Evolutionary conservation across 2,113 vertebrate genomes (phyloP).

Genomic region (Salvelinus fontinalis): DNA sequence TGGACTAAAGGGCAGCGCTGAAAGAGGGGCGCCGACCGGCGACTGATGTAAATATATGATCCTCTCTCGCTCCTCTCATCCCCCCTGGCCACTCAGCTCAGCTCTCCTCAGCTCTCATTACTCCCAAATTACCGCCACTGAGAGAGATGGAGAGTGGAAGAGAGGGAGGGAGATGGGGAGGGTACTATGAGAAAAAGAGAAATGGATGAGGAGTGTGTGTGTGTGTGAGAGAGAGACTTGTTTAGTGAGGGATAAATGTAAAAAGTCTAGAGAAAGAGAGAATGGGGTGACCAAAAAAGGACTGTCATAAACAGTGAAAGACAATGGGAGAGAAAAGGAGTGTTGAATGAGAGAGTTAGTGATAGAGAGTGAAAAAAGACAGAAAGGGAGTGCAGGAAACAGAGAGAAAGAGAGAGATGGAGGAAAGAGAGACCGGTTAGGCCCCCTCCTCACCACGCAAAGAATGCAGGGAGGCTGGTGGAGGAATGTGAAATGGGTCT

Average conservation of each 20-base stretch:
- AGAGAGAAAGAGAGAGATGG: slow-evolving; percentile 26
- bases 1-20: no score
- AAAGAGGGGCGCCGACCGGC: no score
- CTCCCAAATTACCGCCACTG: no score
- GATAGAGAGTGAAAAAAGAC: slow-evolving; percentile 10
- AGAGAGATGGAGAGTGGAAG: no score
- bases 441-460: slow-evolving; percentile 53
- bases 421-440: slow-evolving; percentile 42
- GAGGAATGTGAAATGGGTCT: slow-evolving; percentile 65
- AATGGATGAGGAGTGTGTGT: background rate
- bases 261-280: slow-evolving; percentile 9
- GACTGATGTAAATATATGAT: no score
- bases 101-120: no score
- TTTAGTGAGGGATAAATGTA: background rate
- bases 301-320: background rate
- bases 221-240: background rate
- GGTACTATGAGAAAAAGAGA: no score
- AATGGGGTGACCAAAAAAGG: background rate
- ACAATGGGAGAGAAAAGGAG: background rate
- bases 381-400: slow-evolving; percentile 3
- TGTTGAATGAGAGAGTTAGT: slow-evolving; percentile 10
- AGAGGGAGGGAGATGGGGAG: no score
- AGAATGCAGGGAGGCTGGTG: slow-evolving; percentile 62
- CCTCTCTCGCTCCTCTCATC: no score
- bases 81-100: no score